Conservation (phyloP, 1,140 invertebrate species). For the Trachymyrmex septentrionalis region DNA sequence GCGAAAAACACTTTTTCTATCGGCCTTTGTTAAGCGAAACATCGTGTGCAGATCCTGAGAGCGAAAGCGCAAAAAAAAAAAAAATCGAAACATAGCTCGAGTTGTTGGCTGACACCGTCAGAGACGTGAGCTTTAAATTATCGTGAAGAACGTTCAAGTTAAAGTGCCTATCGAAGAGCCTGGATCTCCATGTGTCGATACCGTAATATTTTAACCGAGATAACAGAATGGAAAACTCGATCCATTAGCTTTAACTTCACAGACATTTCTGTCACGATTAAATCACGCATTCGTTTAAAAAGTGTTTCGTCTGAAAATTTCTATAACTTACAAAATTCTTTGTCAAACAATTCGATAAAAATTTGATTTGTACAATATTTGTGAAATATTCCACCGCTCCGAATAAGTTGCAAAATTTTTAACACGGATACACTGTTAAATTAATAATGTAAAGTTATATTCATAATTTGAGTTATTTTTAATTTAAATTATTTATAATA, state of each 20-base stretch:
- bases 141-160: constrained; percentile 23
- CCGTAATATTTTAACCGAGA: constrained; percentile 43
- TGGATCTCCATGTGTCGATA: constrained; percentile 38
- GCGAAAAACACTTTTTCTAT: constrained; percentile 11
- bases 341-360: neutral
- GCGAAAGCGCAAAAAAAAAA: neutral
- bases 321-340: neutral
- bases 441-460: too few relatives aligned
- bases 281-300: neutral
- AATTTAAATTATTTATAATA: too few relatives aligned
- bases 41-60: constrained; percentile 8
- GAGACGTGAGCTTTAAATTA: constrained; percentile 33
- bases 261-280: neutral
- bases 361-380: neutral
- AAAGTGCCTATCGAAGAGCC: neutral
- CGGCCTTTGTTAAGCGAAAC: constrained; percentile 12
- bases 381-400: neutral
- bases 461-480: too few relatives aligned
- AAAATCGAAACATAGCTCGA: neutral
- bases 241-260: constrained; percentile 29
- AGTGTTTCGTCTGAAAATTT: neutral
- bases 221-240: neutral
- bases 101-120: constrained; percentile 16
- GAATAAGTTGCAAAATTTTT: neutral
- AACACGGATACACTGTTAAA: too few relatives aligned